Evolutionary conservation across 2,113 vertebrate species (phyloP), one percentile per base, ranked within the genome.

Genomic region (human (Homo sapiens)): DNA sequence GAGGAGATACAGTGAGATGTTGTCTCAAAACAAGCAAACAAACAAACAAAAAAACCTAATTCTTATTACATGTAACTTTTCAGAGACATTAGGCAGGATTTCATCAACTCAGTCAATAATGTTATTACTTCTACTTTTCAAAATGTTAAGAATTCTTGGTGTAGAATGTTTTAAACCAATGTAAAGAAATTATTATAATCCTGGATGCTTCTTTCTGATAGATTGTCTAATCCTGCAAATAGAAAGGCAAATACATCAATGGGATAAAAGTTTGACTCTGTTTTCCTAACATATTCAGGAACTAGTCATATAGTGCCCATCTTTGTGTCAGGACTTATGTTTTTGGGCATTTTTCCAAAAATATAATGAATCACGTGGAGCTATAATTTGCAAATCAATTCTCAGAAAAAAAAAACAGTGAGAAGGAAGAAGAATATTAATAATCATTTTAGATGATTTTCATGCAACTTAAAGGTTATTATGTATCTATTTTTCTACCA

Each of bases 371-470:
- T 14, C 30, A 89, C 6, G 5, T 5, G 6, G 20, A 89, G 43
- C 22, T 89, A 61, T 38, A 84, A 73, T 57, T 96, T 92, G 35
- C 66, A 84, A 94, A 85, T 70, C 59, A 93, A 40, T 84, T 11
- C 11, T 90, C 25, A 27, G 20, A 12, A 86, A 78, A 70, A 72
- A 72, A n/a, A 48, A 9, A n/a, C 75, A 89, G 68, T 25, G 35
- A 92, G 7, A 38, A 70, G 1, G 10, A 66, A 82, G 17, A 95
- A 94, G 48, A 92, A 64, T 23, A 85, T 20, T 20, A 52, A 76
- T 84, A 38, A 59, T 61, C 11, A 81, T 52, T 93, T 68, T 25
- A 45, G 40, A 82, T 72, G 3, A 86, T 79, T 43, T 61, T 79
- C 35, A 70, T 72, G 16, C 2, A 75, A 83, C 1, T 90, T 76